Percentiles rank a stretch among this genome's conserved stretches.
phyloP scores from a whole-genome alignment of 2,888 invertebrate genomes.

The Celastrina argiolus region DNA sequence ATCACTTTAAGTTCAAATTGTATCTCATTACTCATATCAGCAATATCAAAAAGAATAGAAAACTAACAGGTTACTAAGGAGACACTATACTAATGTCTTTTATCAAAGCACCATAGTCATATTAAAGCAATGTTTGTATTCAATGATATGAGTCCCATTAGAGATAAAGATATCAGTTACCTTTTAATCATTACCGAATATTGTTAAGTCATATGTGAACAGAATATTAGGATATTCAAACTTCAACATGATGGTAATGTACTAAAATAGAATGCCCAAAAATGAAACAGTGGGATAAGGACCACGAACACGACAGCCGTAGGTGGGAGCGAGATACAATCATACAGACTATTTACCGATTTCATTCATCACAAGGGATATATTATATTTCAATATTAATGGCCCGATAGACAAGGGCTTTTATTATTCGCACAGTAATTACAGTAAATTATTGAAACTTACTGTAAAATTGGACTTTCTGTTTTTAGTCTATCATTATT shows the following conservation, averaged over 20 bases:
- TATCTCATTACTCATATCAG: slow-evolving; percentile 7
- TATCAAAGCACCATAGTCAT: slow-evolving; percentile 18
- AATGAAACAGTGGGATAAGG: slow-evolving; percentile 63
- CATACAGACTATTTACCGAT: slow-evolving; percentile 75
- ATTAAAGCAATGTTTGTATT: slow-evolving; percentile 20
- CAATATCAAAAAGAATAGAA: not conserved
- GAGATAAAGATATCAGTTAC: slow-evolving; percentile 40
- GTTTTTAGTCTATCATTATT: slow-evolving; percentile 43
- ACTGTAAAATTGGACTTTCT: slow-evolving; percentile 40
- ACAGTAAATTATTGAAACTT: slow-evolving; percentile 37
- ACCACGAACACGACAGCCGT: slow-evolving; percentile 46
- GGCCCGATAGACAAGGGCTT: not conserved
- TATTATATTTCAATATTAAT: slow-evolving; percentile 16
- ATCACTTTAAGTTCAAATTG: not conserved
- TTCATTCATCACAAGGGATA: slow-evolving; percentile 38
- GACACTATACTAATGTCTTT: not conserved
- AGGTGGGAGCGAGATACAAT: slow-evolving; percentile 55
- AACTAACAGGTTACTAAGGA: slow-evolving; percentile 15
- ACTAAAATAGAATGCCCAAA: slow-evolving; percentile 77
- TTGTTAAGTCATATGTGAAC: slow-evolving; percentile 52
- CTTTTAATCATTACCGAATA: slow-evolving; percentile 50
- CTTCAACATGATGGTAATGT: slow-evolving; percentile 74
- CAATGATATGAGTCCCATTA: slow-evolving; percentile 23
- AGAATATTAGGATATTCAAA: slow-evolving; percentile 67
- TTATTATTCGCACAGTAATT: slow-evolving; percentile 3